Conservation (phyloP, 2,797 vertebrate species). For the Macrochelys suwanniensis region DNA sequence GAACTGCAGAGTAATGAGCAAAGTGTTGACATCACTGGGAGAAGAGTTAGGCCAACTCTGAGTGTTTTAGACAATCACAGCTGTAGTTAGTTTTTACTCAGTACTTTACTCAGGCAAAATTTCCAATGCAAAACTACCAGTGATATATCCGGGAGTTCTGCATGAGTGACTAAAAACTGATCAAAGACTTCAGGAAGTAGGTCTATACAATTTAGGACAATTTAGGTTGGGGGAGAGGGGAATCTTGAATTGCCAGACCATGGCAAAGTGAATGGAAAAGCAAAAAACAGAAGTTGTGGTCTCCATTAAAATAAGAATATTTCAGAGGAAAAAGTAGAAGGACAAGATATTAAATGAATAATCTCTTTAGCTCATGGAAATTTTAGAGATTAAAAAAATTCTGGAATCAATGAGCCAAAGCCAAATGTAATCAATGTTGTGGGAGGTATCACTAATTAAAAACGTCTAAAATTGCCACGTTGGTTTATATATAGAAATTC, state of each 20-base stretch:
- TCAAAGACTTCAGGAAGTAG: neutral
- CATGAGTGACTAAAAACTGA: neutral
- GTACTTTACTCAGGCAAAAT: neutral
- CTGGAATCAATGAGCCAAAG: slow-evolving; percentile 63
- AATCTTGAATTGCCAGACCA: neutral
- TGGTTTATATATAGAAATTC: slow-evolving; percentile 69
- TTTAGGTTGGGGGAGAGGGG: neutral
- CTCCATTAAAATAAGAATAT: slow-evolving; percentile 18
- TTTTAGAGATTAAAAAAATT: slow-evolving; percentile 47
- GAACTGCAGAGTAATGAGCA: neutral
- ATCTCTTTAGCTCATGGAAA: slow-evolving; percentile 29
- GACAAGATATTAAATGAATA: slow-evolving; percentile 25
- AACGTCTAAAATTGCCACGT: slow-evolving; percentile 73
- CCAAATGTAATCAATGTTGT: slow-evolving; percentile 66
- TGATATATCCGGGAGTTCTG: neutral
- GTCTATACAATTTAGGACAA: neutral
- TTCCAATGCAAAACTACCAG: neutral
- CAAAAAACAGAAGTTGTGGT: neutral
- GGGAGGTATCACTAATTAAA: slow-evolving; percentile 71
- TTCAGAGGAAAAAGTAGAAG: neutral
- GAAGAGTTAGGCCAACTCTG: neutral
- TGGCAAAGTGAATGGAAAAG: neutral
- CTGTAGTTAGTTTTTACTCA: neutral
- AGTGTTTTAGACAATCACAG: neutral
- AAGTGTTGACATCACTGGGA: neutral